Percentiles rank a stretch among this genome's conserved stretches.
Evolutionary conservation across 2,797 vertebrate species (phyloP).

Genomic region (Xiphophorus birchmanni): DNA sequence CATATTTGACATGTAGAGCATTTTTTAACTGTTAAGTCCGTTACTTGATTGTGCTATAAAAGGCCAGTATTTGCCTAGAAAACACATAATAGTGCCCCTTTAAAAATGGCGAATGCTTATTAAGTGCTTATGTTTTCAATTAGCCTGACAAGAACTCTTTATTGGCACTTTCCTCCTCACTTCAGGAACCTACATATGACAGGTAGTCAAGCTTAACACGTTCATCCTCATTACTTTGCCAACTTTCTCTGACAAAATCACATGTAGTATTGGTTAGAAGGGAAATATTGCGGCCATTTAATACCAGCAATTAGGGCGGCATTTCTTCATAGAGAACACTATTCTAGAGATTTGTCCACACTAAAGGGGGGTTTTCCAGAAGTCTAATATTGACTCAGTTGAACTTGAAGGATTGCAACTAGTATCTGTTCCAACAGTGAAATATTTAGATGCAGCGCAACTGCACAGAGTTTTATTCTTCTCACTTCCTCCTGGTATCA

Average conservation of each 20-base stretch:
- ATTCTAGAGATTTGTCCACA: background rate
- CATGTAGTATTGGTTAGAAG: background rate
- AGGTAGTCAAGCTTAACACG: background rate
- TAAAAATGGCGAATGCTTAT: background rate
- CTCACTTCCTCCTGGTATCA: slow-evolving; percentile 30
- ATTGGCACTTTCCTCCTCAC: background rate
- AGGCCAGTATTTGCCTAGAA: no score
- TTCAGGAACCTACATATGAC: background rate
- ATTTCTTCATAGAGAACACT: background rate
- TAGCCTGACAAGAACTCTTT: background rate
- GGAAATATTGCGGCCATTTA: background rate
- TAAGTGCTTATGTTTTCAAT: background rate
- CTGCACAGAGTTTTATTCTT: slow-evolving; percentile 39
- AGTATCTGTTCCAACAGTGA: slow-evolving; percentile 51
- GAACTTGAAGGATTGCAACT: slow-evolving; percentile 46
- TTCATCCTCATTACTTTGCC: background rate
- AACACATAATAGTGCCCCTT: background rate
- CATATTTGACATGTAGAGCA: no score
- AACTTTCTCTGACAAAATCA: background rate
- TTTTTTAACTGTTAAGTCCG: no score
- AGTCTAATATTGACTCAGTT: slow-evolving; percentile 22
- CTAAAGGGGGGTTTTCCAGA: slow-evolving; percentile 26
- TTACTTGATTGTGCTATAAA: no score
- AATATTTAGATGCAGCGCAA: slow-evolving; percentile 64
- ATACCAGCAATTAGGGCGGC: background rate